Percentiles rank a stretch among this genome's conserved stretches.
These are phyloP conservation scores for Columba livia DNA, from an alignment of 2,113 vertebrate genomes.

Conservation along the genomic window DNA sequence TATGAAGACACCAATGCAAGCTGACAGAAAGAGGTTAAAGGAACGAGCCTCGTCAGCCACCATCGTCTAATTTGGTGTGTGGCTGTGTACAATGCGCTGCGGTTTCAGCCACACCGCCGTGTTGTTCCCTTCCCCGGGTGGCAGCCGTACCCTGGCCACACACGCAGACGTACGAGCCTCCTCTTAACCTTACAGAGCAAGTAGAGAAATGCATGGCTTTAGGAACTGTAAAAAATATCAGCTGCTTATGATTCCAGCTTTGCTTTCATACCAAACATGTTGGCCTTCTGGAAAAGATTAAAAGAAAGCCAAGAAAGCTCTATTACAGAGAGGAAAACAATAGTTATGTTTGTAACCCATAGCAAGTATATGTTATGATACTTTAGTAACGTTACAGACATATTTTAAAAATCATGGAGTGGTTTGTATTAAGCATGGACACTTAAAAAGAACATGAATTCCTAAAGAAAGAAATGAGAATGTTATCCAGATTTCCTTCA, in stretches of 20 bases:
- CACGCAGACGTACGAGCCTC: background rate
- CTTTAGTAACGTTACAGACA: constrained; percentile 43
- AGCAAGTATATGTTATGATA: constrained; percentile 44
- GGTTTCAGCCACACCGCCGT: background rate
- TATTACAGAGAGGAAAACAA: constrained; percentile 71
- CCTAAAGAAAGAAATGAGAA: background rate
- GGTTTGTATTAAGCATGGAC: constrained; percentile 62
- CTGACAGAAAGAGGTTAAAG: background rate
- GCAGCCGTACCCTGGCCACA: background rate
- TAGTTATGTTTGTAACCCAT: constrained; percentile 68
- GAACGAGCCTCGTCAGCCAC: background rate
- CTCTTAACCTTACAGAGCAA: background rate
- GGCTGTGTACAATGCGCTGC: rapidly evolving
- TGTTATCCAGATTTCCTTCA: background rate
- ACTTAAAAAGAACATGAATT: constrained; percentile 44
- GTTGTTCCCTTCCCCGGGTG: background rate
- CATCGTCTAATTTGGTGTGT: background rate
- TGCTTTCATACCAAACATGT: constrained; percentile 61
- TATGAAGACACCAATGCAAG: background rate
- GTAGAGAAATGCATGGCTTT: constrained; percentile 14
- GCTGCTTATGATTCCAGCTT: constrained; percentile 55
- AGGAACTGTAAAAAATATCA: constrained; percentile 22
- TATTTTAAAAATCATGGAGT: constrained; percentile 48
- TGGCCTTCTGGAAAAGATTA: constrained; percentile 75
- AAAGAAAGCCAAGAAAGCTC: constrained; percentile 68